Evolutionary conservation across 2,888 invertebrate genomes (phyloP).

Genomic region (Stenodera caucasica): DNA sequence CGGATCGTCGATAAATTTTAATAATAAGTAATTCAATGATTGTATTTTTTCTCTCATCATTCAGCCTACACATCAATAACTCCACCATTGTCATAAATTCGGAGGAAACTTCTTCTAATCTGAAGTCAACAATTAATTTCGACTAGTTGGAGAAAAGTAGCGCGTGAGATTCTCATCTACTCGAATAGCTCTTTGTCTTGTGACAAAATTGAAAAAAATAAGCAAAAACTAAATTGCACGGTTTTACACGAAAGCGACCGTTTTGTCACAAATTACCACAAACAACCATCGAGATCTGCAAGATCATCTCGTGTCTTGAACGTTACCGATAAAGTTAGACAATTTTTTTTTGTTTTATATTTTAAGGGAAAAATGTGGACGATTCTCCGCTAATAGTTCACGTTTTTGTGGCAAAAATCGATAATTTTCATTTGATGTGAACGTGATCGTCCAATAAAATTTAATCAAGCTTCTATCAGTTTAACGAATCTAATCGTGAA

Average conservation of each 20-base stretch:
- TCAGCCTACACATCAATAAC: not conserved
- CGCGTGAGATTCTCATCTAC: conserved; percentile 29
- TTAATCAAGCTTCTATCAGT: conserved; percentile 18
- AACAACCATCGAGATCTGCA: no score
- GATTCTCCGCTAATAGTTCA: conserved; percentile 23
- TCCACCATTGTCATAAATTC: not conserved
- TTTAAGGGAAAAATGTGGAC: not conserved
- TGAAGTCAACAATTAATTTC: not conserved
- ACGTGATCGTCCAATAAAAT: conserved; percentile 25
- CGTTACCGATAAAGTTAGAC: conserved; percentile 11
- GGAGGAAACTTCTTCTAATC: no score
- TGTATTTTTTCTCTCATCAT: not conserved
- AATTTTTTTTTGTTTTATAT: conserved; percentile 19
- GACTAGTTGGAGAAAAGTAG: conserved; percentile 23
- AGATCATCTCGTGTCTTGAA: conserved; percentile 23
- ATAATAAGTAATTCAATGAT: no score
- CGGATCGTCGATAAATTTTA: not conserved
- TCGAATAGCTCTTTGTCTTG: conserved; percentile 18
- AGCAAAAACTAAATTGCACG: conserved; percentile 34
- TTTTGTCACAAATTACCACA: conserved; percentile 28
- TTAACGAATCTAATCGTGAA: not conserved
- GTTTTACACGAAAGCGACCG: conserved; percentile 32
- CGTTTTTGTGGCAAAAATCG: conserved; percentile 25
- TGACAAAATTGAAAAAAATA: conserved; percentile 30
- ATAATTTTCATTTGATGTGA: conserved; percentile 6